Evolutionary conservation across 1,140 invertebrate genomes (phyloP).

Genomic region (Listronotus bonariensis): DNA sequence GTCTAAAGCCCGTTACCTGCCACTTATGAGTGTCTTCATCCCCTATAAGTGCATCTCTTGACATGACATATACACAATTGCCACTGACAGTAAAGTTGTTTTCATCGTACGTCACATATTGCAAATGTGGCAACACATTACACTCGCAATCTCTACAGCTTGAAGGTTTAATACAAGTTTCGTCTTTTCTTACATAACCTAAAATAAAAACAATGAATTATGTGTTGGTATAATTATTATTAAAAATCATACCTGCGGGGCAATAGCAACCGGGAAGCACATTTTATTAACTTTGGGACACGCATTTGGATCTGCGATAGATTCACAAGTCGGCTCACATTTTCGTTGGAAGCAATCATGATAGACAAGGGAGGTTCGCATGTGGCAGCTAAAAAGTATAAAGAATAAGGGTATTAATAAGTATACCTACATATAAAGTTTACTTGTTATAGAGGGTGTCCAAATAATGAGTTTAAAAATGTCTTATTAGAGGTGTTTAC

Average conservation of each 20-base stretch:
- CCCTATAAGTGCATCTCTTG: conserved; percentile 62
- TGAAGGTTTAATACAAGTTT: conserved; percentile 69
- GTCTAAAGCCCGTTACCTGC: conserved; percentile 56
- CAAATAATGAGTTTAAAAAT: too few species aligned
- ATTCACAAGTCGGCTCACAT: conserved; percentile 76
- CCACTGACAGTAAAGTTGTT: conserved; percentile 72
- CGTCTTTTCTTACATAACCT: conserved; percentile 66
- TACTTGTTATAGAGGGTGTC: too few species aligned
- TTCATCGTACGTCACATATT: conserved; percentile 76
- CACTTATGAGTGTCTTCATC: conserved; percentile 63
- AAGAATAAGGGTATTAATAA: too few species aligned
- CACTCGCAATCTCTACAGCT: conserved; percentile 81
- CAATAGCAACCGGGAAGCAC: conserved; percentile 85
- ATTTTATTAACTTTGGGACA: conserved; percentile 67
- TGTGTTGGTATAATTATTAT: too few species aligned
- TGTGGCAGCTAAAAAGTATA: conserved; percentile 63
- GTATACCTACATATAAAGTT: too few species aligned
- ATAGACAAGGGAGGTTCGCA: conserved; percentile 76
- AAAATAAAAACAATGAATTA: not conserved
- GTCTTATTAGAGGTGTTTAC: too few species aligned
- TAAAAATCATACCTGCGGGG: conserved; percentile 64
- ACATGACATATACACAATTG: conserved; percentile 80
- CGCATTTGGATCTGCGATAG: conserved; percentile 60
- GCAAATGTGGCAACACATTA: conserved; percentile 70
- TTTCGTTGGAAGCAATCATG: conserved; percentile 75